phyloP scores from a whole-genome alignment of 1,140 invertebrate genomes.

The Eueides isabella region DNA sequence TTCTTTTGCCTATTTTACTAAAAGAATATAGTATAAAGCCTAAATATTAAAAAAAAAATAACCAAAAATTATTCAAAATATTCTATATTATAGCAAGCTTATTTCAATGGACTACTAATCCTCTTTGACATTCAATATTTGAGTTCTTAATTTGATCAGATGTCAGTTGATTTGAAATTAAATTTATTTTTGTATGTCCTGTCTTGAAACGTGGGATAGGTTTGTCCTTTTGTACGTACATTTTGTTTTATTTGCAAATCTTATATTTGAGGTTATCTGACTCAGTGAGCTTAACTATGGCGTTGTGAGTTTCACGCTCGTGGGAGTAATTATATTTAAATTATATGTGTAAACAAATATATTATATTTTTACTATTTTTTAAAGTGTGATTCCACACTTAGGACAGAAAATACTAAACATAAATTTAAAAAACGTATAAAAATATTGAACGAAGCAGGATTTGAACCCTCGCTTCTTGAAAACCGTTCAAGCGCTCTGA shows the following conservation, averaged over 20 bases:
- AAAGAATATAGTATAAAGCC: background rate
- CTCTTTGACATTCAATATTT: slow-evolving; percentile 45
- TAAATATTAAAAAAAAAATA: background rate
- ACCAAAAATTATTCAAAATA: background rate
- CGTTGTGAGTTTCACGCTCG: no score
- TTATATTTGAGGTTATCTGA: background rate
- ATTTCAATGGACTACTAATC: slow-evolving; percentile 9
- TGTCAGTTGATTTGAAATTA: slow-evolving; percentile 37
- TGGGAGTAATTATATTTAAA: no score
- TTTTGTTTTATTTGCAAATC: background rate
- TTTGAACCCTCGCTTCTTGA: no score
- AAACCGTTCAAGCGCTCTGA: no score
- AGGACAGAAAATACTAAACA: no score
- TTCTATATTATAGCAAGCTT: background rate
- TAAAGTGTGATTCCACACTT: no score
- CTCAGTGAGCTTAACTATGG: no score
- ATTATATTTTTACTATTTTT: no score
- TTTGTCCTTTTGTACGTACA: slow-evolving; percentile 14
- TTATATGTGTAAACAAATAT: no score
- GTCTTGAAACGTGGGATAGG: slow-evolving; percentile 27
- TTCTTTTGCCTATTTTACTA: background rate
- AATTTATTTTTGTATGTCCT: slow-evolving; percentile 32
- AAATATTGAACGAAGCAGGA: no score
- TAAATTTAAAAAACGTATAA: no score
- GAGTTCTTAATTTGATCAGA: slow-evolving; percentile 47